Evolutionary conservation across 2,113 vertebrate genomes (phyloP).

Genomic region (Artemisiospiza belli): DNA sequence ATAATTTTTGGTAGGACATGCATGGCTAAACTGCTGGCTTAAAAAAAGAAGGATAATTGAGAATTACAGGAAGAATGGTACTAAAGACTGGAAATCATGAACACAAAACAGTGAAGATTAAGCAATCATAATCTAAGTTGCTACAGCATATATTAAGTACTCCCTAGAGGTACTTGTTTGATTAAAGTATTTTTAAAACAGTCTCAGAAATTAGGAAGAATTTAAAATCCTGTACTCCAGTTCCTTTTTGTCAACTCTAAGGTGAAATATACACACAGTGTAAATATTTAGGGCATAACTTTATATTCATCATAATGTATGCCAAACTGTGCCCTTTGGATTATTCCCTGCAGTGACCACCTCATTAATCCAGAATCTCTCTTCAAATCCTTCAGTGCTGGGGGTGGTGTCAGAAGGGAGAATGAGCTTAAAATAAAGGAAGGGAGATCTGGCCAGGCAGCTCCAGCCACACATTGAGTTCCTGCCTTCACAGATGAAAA

Average conservation of each 20-base stretch:
- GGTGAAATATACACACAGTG: background rate
- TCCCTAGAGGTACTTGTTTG: background rate
- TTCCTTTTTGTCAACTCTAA: background rate
- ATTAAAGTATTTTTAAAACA: background rate
- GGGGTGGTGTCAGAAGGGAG: background rate
- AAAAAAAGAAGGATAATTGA: background rate
- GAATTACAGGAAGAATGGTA: background rate
- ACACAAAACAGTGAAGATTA: background rate
- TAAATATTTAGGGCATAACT: background rate
- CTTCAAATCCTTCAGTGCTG: background rate
- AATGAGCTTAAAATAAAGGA: background rate
- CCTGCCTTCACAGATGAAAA: background rate
- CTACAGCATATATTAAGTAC: background rate
- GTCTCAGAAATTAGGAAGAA: background rate
- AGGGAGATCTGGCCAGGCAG: background rate
- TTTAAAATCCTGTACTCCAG: background rate
- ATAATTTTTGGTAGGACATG: background rate
- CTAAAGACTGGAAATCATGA: background rate
- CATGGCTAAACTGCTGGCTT: background rate
- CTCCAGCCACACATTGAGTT: background rate
- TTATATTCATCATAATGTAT: background rate
- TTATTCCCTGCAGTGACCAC: background rate
- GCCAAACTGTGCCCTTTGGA: background rate
- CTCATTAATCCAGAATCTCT: background rate
- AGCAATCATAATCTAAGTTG: background rate